These are phyloP conservation scores for Tragelaphus scriptus DNA, from an alignment of 2,113 vertebrate species.

Conservation along the genomic window DNA sequence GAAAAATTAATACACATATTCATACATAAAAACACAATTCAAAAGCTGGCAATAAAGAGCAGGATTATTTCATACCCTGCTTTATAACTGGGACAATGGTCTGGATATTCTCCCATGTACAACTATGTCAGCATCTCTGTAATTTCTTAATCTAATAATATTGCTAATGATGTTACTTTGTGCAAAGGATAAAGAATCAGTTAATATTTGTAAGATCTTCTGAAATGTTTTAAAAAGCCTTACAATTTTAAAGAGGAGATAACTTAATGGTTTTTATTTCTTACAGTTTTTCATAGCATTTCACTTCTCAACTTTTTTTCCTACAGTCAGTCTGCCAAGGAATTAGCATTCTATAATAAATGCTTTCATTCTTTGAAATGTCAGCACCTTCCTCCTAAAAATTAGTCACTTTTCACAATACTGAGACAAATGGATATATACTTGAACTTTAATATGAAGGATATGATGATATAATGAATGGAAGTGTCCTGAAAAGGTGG, in stretches of 20 bases:
- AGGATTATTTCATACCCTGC: neutral
- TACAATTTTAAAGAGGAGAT: neutral
- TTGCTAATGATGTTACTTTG: neutral
- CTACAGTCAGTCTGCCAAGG: neutral
- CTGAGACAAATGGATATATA: neutral
- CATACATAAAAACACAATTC: neutral
- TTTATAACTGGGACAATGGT: neutral
- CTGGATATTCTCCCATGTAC: neutral
- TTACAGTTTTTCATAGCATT: constrained; percentile 17
- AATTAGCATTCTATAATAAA: constrained; percentile 25
- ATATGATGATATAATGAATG: neutral
- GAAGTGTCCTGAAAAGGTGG: neutral
- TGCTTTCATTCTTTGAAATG: constrained; percentile 32
- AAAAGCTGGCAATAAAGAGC: neutral
- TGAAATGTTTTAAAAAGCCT: constrained; percentile 8
- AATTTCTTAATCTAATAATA: constrained; percentile 18
- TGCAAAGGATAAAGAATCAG: neutral
- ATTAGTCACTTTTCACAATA: constrained; percentile 16
- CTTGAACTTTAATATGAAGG: neutral
- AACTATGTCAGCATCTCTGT: neutral
- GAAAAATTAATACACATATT: neutral
- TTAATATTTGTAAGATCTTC: neutral
- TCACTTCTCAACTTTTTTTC: neutral
- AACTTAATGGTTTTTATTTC: neutral
- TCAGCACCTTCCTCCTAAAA: neutral